Evolutionary conservation across 2,888 invertebrate genomes (phyloP).

Genomic region (Clivina fossor): DNA sequence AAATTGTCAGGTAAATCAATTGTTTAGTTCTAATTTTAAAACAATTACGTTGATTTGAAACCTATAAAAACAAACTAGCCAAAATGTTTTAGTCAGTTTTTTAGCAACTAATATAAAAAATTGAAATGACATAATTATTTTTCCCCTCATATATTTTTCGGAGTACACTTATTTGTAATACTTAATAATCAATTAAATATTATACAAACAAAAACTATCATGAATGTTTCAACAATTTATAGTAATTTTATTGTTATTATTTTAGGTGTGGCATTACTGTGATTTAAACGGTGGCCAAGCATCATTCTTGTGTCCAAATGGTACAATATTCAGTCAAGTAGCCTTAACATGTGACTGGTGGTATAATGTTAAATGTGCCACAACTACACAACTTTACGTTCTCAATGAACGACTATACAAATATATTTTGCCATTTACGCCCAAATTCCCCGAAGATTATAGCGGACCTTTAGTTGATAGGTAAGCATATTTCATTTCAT

Average conservation of each 20-base stretch:
- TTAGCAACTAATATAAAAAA: too few relatives aligned
- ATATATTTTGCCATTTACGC: conserved; percentile 81
- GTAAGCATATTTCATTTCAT: too few relatives aligned
- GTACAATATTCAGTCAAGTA: conserved; percentile 88
- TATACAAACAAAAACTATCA: too few relatives aligned
- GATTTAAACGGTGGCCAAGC: conserved; percentile 88
- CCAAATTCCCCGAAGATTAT: conserved; percentile 88
- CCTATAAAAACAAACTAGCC: too few relatives aligned
- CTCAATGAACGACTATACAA: conserved; percentile 87
- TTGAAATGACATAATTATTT: too few relatives aligned
- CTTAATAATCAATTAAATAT: too few relatives aligned
- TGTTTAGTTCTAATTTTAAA: background rate
- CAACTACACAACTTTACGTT: conserved; percentile 82
- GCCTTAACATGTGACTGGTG: conserved; percentile 90
- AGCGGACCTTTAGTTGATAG: conserved; percentile 85
- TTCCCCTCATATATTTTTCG: too few relatives aligned
- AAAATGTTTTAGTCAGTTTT: too few relatives aligned
- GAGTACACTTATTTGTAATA: too few relatives aligned
- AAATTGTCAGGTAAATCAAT: conserved; percentile 70
- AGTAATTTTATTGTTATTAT: conserved; percentile 11
- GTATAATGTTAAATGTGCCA: conserved; percentile 86
- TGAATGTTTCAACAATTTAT: too few relatives aligned
- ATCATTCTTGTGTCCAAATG: conserved; percentile 86
- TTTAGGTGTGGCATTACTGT: conserved; percentile 88
- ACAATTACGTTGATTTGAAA: too few relatives aligned